phyloP scores from a whole-genome alignment of 2,797 vertebrate genomes.

The Manis javanica region DNA sequence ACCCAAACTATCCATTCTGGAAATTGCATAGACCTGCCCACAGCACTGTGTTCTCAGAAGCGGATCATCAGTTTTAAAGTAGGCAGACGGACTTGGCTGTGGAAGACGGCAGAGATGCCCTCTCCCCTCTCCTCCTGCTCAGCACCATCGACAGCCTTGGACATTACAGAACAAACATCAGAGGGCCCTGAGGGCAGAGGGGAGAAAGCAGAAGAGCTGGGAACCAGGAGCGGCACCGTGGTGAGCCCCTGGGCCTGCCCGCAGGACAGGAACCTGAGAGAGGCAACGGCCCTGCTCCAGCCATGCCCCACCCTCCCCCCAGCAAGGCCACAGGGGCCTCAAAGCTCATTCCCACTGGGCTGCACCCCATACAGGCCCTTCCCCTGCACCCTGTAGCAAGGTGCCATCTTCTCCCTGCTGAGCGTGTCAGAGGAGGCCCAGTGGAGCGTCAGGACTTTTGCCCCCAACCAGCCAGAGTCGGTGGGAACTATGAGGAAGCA shows the following conservation, averaged over 20 bases:
- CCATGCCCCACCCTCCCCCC: not conserved
- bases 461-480: not conserved
- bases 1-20: not conserved
- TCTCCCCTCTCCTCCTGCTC: not conserved
- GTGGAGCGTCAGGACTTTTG: not conserved
- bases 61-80: not conserved
- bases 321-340: too few species aligned
- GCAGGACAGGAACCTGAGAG: not conserved
- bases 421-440: not conserved
- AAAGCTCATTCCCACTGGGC: too few species aligned
- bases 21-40: too few species aligned
- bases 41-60: not conserved
- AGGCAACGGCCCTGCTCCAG: not conserved
- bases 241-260: not conserved
- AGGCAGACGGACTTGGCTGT: not conserved
- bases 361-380: too few species aligned
- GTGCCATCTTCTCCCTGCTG: too few species aligned
- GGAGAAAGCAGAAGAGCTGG: not conserved
- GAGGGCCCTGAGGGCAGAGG: not conserved
- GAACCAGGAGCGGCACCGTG: too few species aligned
- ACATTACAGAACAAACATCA: accelerated
- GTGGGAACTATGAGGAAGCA: not conserved
- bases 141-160: not conserved
- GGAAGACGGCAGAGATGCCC: accelerated
- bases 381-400: too few species aligned